Evolutionary conservation across 2,113 vertebrate species (phyloP).

Genomic region (Meles meles): DNA sequence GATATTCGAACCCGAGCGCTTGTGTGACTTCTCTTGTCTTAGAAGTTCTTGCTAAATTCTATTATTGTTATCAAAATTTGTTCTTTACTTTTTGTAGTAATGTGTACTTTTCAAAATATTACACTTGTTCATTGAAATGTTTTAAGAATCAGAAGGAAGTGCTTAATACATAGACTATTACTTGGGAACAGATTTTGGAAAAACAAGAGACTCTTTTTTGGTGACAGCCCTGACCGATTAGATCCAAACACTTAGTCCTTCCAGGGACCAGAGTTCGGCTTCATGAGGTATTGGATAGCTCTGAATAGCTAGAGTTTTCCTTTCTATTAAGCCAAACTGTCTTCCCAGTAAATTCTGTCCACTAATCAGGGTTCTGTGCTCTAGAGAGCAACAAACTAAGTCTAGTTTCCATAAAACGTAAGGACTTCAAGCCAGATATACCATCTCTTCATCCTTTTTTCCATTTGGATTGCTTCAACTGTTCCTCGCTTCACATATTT

Average conservation of each 20-base stretch:
- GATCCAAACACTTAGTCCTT: not conserved
- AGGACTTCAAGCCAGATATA: not conserved
- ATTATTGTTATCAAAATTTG: not conserved
- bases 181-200: not conserved
- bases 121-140: not conserved
- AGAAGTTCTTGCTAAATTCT: not conserved
- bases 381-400: not conserved
- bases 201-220: not conserved
- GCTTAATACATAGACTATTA: not conserved
- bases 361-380: not conserved
- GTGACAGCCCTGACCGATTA: accelerated
- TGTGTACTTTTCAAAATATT: not conserved
- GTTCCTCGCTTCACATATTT: not conserved
- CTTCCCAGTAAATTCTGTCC: not conserved
- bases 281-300: not conserved
- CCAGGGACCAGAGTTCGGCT: not conserved
- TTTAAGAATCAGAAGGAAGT: not conserved
- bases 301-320: not conserved
- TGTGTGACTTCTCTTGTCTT: not conserved
- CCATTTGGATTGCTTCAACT: no score
- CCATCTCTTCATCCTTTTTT: no score
- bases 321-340: not conserved
- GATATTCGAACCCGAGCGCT: not conserved
- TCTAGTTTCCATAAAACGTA: not conserved
- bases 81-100: not conserved